phyloP scores from a whole-genome alignment of 2,888 invertebrate genomes.

The Heliconius hortense region DNA sequence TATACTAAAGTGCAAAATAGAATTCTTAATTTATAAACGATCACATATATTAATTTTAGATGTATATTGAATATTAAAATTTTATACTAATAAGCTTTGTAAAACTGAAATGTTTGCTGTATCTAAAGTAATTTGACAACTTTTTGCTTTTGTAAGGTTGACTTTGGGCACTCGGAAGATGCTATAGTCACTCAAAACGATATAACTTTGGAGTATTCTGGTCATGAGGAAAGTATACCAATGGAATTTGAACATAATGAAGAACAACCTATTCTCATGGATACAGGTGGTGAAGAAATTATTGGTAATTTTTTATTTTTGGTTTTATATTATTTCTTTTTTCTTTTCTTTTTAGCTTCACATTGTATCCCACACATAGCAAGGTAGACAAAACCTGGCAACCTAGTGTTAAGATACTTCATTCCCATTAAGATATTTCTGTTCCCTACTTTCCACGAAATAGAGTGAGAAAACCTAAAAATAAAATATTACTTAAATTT shows the following conservation, averaged over 20 bases:
- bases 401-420: too few species aligned
- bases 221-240: conserved; percentile 58
- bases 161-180: conserved; percentile 66
- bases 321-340: not conserved
- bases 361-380: too few species aligned
- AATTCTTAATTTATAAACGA: not conserved
- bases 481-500: too few species aligned
- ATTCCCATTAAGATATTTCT: too few species aligned
- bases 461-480: too few species aligned
- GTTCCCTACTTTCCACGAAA: too few species aligned
- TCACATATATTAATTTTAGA: not conserved
- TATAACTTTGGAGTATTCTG: conserved; percentile 56
- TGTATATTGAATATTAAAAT: not conserved
- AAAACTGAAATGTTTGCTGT: not conserved
- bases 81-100: not conserved
- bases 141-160: conserved; percentile 55
- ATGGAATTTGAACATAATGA: conserved; percentile 72
- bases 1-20: not conserved
- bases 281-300: conserved; percentile 71
- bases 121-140: not conserved
- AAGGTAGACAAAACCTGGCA: too few species aligned
- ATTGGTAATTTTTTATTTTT: conserved; percentile 57
- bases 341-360: too few species aligned
- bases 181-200: conserved; percentile 63
- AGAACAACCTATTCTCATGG: conserved; percentile 69